Conservation (phyloP, 1,140 invertebrate genomes). For the Ceratoteleas bidentatus region DNA sequence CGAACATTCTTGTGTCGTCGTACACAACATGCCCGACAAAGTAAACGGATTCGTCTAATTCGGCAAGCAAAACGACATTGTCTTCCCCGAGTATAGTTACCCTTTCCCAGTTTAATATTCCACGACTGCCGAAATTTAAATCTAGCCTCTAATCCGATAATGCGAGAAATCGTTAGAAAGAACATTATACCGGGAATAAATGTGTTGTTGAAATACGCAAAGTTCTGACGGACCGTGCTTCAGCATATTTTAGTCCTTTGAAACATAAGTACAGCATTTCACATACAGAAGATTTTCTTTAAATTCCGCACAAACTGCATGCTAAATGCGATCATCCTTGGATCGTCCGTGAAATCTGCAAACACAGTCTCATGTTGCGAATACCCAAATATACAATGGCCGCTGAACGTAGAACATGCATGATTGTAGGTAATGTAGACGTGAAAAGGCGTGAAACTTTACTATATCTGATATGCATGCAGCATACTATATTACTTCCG, state of each 20-base stretch:
- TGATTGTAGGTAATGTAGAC: conserved; percentile 47
- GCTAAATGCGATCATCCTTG: conserved; percentile 40
- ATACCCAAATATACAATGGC: conserved; percentile 5
- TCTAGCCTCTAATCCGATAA: conserved; percentile 31
- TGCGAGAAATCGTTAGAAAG: conserved; percentile 20
- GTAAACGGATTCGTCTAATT: conserved; percentile 12
- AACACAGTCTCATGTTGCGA: conserved; percentile 23
- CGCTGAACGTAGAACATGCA: conserved; percentile 5
- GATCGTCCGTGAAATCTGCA: conserved; percentile 37
- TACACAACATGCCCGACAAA: conserved; percentile 1
- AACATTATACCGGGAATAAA: conserved; percentile 33
- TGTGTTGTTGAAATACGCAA: conserved; percentile 21
- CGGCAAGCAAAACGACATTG: conserved; percentile 7
- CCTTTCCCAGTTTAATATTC: conserved; percentile 22
- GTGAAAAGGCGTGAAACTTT: conserved; percentile 57
- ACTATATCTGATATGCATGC: conserved; percentile 66
- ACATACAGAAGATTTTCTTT: conserved; percentile 32
- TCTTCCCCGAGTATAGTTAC: conserved; percentile 4
- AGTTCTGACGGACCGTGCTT: conserved; percentile 8
- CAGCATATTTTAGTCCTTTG: neutral
- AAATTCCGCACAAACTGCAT: conserved; percentile 40
- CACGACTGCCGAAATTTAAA: conserved; percentile 28
- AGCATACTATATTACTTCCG: conserved; percentile 70
- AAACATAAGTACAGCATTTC: conserved; percentile 23
- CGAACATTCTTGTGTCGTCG: conserved; percentile 1